These are phyloP conservation scores for Columba janthina DNA, from an alignment of 2,113 vertebrate genomes.

Conservation along the genomic window DNA sequence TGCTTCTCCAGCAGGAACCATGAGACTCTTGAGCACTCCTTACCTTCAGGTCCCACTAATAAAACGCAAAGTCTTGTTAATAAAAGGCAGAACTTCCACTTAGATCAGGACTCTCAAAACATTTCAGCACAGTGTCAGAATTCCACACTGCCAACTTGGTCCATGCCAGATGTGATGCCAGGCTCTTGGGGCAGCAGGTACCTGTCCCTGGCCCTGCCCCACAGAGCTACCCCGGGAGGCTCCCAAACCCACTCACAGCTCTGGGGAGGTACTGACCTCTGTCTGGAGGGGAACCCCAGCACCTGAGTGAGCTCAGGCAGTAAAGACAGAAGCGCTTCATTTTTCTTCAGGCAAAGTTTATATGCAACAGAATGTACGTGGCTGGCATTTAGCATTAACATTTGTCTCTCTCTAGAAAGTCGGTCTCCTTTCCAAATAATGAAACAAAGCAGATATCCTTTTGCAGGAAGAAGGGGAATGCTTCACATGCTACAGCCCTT, in stretches of 20 bases:
- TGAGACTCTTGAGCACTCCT: background rate
- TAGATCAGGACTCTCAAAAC: background rate
- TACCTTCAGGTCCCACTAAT: background rate
- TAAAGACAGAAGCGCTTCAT: background rate
- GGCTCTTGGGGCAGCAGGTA: background rate
- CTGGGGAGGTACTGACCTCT: background rate
- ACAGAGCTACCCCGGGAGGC: background rate
- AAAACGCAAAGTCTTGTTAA: background rate
- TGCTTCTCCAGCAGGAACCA: background rate
- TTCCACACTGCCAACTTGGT: background rate
- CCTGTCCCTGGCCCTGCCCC: background rate
- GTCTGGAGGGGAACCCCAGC: background rate
- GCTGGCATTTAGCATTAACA: constrained; percentile 3
- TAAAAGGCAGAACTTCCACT: background rate
- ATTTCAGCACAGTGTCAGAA: background rate
- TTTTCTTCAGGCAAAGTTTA: background rate
- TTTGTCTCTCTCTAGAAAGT: background rate
- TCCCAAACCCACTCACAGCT: background rate
- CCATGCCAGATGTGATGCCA: background rate
- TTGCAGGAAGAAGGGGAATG: background rate
- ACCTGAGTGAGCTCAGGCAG: background rate
- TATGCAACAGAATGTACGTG: background rate
- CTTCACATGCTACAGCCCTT: background rate
- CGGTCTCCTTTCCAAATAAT: background rate
- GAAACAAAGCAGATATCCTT: background rate